Base-by-base conservation (phyloP, 2,113 vertebrate genomes). In the Oostethus manadensis region DNA sequence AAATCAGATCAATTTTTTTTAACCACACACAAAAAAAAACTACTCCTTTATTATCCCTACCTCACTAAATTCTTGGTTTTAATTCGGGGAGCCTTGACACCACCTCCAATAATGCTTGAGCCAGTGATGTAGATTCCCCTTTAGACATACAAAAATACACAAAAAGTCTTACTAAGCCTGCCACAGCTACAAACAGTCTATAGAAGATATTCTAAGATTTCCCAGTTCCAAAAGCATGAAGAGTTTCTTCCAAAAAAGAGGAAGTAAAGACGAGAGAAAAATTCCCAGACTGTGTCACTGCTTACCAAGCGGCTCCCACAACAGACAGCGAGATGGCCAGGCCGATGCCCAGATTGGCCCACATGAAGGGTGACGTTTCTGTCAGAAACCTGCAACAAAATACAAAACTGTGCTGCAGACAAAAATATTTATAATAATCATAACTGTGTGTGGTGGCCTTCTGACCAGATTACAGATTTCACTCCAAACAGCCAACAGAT, bases 1-100 rank as follows among this genome's bases (percentile, higher is more conserved):
- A 38, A 26, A 26, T 5, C 5, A 3, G 2, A 3, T 26, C 5
- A 7, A 11, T 40, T 40, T 2, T 14, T 42, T 42, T 42, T 42
- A 14, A 14, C 38, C 38, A 40, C 10, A 5, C 11, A 40, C 16
- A 40, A 18, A 33, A n/a, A 14, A 8, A 10, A 53, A 35, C 8
- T 53, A 7, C 20, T 51, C 15, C 3, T 9, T 29, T 26, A 13
- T 26, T 15, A 17, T 55, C 0, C 81, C 57, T 87, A 98, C 97
- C 97, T 98, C 80, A 99, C 97, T 79, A 98, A 84, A 73, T 99
- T 99, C 87, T 99, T 99, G 20, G 97, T 99, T 89, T 98, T 98
- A 81, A 98, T 98, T 78, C 97, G 89, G 2, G 97, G 97, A 38
- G 95, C 96, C 82, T 99, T 99, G 46, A 99, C 97, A 67, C 97